Conservation (phyloP, 2,113 vertebrate genomes). For the Erpornis zantholeuca region DNA sequence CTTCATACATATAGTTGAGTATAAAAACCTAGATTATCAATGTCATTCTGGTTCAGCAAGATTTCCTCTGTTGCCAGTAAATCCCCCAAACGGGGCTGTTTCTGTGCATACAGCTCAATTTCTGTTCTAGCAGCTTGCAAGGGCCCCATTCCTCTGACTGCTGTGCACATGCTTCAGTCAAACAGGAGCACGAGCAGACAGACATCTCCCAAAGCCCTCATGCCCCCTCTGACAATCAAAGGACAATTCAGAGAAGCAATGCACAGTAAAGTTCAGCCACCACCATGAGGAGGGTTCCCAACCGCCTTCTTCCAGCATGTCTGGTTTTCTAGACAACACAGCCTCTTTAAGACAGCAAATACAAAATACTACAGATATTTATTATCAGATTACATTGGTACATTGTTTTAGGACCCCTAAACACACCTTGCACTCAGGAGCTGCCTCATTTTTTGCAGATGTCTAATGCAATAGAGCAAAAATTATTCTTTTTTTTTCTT, state of each 20-base stretch:
- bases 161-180: background rate
- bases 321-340: background rate
- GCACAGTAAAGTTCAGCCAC: background rate
- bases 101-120: background rate
- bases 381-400: background rate
- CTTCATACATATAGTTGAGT: background rate
- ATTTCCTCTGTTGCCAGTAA: background rate
- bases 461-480: background rate
- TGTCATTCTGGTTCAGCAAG: background rate
- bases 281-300: background rate
- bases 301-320: rapidly evolving
- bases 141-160: rapidly evolving
- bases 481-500: rapidly evolving
- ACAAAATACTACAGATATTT: background rate
- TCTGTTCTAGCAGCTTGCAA: background rate
- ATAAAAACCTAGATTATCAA: background rate
- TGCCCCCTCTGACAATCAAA: rapidly evolving
- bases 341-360: background rate
- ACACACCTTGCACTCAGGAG: background rate
- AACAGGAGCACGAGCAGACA: background rate
- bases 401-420: rapidly evolving
- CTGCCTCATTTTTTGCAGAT: background rate
- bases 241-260: background rate
- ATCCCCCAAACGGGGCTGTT: background rate
- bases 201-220: background rate